Evolutionary conservation across 2,888 invertebrate species (phyloP).

Genomic region (Liodrosophila aerea): DNA sequence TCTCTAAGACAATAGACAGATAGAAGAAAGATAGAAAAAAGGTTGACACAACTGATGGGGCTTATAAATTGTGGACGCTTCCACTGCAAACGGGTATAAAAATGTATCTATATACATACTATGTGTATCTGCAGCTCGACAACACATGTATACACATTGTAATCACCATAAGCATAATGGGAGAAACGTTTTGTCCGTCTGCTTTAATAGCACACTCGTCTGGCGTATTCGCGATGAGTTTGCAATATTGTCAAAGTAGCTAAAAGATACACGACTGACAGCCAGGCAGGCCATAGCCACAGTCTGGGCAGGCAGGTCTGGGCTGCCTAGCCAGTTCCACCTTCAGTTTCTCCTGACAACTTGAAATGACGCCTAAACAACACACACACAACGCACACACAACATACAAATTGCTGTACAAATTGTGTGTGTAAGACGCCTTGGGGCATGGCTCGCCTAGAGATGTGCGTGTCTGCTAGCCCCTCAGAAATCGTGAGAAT

Average conservation of each 20-base stretch:
- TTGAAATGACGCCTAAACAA: slow-evolving; percentile 53
- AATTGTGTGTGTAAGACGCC: slow-evolving; percentile 54
- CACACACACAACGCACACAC: slow-evolving; percentile 10
- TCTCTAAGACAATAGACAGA: no score
- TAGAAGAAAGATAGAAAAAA: slow-evolving; percentile 5
- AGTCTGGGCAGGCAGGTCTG: no score
- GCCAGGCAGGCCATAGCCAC: no score
- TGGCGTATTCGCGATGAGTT: slow-evolving; percentile 39
- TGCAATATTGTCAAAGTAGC: slow-evolving; percentile 47
- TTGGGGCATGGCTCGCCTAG: slow-evolving; percentile 41
- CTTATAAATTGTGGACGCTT: slow-evolving; percentile 45
- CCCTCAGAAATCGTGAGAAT: slow-evolving; percentile 1
- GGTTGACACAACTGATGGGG: slow-evolving; percentile 45
- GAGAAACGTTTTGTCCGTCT: slow-evolving; percentile 5
- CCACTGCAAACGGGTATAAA: no score
- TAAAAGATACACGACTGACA: no score
- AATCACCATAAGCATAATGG: slow-evolving; percentile 44
- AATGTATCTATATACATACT: no score
- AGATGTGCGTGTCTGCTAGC: slow-evolving; percentile 43
- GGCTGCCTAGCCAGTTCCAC: slow-evolving; percentile 33
- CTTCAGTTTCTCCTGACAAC: slow-evolving; percentile 53
- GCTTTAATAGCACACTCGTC: slow-evolving; percentile 22
- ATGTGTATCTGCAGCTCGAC: neutral
- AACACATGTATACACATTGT: slow-evolving; percentile 34
- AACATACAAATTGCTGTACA: slow-evolving; percentile 63